Conservation (phyloP, 2,888 invertebrate species). For the Mechanitis messenoides region DNA sequence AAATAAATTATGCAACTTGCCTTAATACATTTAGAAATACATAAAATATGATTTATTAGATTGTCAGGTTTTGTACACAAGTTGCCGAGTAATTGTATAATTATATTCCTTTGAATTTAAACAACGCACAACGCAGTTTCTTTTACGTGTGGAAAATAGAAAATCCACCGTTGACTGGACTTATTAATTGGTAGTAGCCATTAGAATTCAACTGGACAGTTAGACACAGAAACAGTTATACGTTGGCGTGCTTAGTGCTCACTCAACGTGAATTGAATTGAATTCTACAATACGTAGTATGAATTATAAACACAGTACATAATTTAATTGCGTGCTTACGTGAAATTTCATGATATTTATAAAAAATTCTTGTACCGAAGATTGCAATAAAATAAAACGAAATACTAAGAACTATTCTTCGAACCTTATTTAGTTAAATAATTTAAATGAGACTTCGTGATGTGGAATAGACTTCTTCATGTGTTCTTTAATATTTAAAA, state of each 20-base stretch:
- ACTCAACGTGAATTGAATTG: conserved; percentile 63
- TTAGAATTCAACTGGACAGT: conserved; percentile 68
- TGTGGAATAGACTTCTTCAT: too few relatives aligned
- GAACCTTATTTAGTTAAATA: too few relatives aligned
- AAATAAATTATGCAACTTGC: too few relatives aligned
- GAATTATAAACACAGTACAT: conserved; percentile 45
- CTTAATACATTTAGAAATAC: not conserved
- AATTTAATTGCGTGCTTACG: conserved; percentile 41
- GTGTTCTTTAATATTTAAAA: too few relatives aligned
- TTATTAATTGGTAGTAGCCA: conserved; percentile 69
- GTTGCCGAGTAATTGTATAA: conserved; percentile 34
- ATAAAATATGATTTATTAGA: conserved; percentile 5
- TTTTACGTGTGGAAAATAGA: conserved; percentile 77
- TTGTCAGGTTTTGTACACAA: not conserved
- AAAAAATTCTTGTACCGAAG: not conserved
- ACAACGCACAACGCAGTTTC: conserved; percentile 65
- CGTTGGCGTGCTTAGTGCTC: conserved; percentile 69
- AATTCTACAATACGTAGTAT: conserved; percentile 40
- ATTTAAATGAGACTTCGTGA: too few relatives aligned
- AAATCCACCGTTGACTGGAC: conserved; percentile 74
- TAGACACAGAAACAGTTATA: conserved; percentile 67
- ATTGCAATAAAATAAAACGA: not conserved
- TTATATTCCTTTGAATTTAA: conserved; percentile 65
- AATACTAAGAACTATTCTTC: not conserved
- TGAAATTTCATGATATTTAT: conserved; percentile 30